These are phyloP conservation scores for Panthera uncia DNA, from an alignment of 2,113 vertebrate genomes.

Conservation along the genomic window DNA sequence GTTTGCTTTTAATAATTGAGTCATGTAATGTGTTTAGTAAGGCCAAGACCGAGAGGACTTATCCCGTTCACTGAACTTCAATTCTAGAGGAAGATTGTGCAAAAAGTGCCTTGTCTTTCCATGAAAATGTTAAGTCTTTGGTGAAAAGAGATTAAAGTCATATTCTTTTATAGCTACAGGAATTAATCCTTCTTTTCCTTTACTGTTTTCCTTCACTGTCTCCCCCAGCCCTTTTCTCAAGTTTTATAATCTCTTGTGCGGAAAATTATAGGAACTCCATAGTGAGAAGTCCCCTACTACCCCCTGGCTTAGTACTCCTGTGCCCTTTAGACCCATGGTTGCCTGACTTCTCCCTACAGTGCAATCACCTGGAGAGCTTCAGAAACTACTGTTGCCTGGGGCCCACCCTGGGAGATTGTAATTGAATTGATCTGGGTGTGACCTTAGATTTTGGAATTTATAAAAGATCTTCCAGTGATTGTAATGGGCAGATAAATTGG, in stretches of 20 bases:
- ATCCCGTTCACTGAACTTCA: not conserved
- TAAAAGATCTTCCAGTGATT: not conserved
- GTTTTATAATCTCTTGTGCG: not conserved
- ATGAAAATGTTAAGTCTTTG: not conserved
- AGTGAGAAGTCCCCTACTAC: not conserved
- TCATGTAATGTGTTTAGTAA: not conserved
- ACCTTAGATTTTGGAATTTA: not conserved
- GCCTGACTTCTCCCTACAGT: not conserved
- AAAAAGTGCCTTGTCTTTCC: not conserved
- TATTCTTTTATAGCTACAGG: not conserved
- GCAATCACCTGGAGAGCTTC: not conserved
- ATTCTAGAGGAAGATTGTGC: not conserved
- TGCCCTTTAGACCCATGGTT: not conserved
- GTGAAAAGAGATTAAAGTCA: not conserved
- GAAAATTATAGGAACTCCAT: not conserved
- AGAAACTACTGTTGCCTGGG: not conserved
- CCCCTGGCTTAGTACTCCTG: not conserved
- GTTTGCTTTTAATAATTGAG: conserved; percentile 60
- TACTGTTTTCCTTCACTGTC: not conserved
- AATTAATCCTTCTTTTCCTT: not conserved
- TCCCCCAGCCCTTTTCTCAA: not conserved
- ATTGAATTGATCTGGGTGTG: not conserved
- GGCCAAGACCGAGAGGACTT: not conserved
- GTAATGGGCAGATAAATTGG: not conserved
- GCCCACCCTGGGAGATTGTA: not conserved